A percentile compares a stretch with the other conserved stretches of the same genome.
Conservation (phyloP, 2,888 invertebrate species). For the Rhogogaster chlorosoma region DNA sequence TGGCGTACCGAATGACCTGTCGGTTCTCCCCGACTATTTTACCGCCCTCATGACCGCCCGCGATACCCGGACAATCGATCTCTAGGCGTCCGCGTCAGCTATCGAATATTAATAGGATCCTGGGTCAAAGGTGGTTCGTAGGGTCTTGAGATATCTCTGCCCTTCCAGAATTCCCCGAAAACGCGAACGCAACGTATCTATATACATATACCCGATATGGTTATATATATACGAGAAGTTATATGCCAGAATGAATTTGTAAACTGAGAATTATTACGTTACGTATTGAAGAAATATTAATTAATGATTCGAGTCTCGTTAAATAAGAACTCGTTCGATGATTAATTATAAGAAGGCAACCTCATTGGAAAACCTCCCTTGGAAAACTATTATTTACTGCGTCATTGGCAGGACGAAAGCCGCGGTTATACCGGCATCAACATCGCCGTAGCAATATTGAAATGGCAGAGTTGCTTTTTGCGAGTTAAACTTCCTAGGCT, state of each 20-base stretch:
- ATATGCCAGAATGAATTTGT: background rate
- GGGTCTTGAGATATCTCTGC: constrained; percentile 48
- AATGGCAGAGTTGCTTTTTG: constrained; percentile 46
- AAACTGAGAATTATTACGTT: background rate
- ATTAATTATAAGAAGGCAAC: constrained; percentile 13
- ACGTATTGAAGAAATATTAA: constrained; percentile 36
- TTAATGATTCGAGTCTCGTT: constrained; percentile 35
- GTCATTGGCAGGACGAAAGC: constrained; percentile 56
- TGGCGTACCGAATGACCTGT: constrained; percentile 50
- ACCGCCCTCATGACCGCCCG: constrained; percentile 43
- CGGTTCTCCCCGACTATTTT: constrained; percentile 49
- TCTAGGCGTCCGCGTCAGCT: constrained; percentile 46
- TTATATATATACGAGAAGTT: background rate
- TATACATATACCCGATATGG: background rate
- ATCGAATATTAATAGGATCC: constrained; percentile 50
- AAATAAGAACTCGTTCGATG: constrained; percentile 43
- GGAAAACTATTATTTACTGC: constrained; percentile 71
- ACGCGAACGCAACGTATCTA: background rate
- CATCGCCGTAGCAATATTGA: constrained; percentile 26
- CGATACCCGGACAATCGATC: constrained; percentile 49
- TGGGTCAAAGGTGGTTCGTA: constrained; percentile 40
- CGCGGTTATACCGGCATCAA: background rate
- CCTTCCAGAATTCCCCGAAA: background rate
- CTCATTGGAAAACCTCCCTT: constrained; percentile 53
- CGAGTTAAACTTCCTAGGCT: constrained; percentile 63